These are phyloP conservation scores for Glyptemys insculpta DNA, from an alignment of 2,797 vertebrate genomes.

Conservation along the genomic window DNA sequence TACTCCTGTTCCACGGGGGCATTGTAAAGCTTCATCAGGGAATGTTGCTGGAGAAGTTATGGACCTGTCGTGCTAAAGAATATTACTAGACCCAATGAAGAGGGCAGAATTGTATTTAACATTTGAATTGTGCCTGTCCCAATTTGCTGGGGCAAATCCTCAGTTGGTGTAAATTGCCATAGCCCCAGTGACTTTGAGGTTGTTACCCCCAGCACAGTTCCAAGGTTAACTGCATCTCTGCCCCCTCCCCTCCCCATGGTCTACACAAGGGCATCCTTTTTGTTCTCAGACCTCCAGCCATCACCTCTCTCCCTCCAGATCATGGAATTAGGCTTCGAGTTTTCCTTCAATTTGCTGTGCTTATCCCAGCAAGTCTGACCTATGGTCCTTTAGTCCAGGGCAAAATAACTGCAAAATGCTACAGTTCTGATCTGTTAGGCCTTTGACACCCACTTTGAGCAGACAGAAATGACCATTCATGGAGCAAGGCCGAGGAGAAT, in stretches of 20 bases:
- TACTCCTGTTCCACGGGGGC: background rate
- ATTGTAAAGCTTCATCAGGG: conserved; percentile 24
- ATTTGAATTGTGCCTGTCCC: conserved; percentile 17
- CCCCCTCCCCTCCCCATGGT: background rate
- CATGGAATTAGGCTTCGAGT: background rate
- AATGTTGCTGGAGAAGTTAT: conserved; percentile 15
- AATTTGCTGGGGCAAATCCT: background rate
- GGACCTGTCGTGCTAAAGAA: conserved; percentile 1
- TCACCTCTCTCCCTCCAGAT: background rate
- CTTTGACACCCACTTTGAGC: background rate
- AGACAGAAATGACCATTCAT: background rate
- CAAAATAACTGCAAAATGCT: background rate
- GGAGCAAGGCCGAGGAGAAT: background rate
- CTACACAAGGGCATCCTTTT: background rate
- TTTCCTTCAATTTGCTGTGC: background rate
- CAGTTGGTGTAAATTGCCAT: background rate
- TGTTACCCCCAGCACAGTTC: background rate
- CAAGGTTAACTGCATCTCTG: background rate
- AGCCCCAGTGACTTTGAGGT: background rate
- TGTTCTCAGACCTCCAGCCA: background rate
- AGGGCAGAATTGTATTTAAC: conserved; percentile 48
- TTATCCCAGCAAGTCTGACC: background rate
- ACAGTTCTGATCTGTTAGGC: background rate
- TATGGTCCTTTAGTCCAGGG: background rate
- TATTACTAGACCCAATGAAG: conserved; percentile 13